Percentiles rank a stretch among this genome's conserved stretches.
Conservation (phyloP, 2,888 invertebrate species). For the Drosophila meridionalis region DNA sequence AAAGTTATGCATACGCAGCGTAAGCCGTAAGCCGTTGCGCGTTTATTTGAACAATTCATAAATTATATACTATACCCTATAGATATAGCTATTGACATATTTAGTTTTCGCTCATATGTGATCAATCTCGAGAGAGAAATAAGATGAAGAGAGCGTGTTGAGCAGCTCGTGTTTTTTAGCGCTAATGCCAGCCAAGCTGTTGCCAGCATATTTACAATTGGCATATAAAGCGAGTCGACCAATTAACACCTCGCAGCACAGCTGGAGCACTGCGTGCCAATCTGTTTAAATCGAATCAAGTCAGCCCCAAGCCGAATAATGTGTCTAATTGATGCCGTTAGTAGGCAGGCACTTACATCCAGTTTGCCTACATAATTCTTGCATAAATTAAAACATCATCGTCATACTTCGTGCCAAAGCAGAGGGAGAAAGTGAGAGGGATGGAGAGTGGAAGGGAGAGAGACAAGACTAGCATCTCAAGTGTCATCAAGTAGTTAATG, state of each 20-base stretch:
- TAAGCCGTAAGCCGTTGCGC: slow-evolving; percentile 18
- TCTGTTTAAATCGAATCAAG: slow-evolving; percentile 44
- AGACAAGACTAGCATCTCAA: neutral
- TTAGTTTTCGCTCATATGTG: slow-evolving; percentile 30
- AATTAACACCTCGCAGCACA: slow-evolving; percentile 46
- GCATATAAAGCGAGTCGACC: slow-evolving; percentile 14
- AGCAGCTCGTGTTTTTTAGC: slow-evolving; percentile 20
- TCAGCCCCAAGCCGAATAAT: slow-evolving; percentile 20
- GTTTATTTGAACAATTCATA: slow-evolving; percentile 34
- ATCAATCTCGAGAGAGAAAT: slow-evolving; percentile 2
- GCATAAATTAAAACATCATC: slow-evolving; percentile 54
- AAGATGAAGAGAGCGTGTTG: neutral
- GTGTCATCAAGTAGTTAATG: slow-evolving; percentile 25
- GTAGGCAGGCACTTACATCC: slow-evolving; percentile 16
- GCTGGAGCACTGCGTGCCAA: slow-evolving; percentile 34
- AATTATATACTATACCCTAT: slow-evolving; percentile 2
- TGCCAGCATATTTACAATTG: slow-evolving; percentile 22
- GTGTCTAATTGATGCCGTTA: slow-evolving; percentile 32
- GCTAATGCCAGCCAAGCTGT: slow-evolving; percentile 17
- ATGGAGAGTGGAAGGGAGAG: neutral
- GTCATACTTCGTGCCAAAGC: neutral
- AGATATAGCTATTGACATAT: slow-evolving; percentile 36
- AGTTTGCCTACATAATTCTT: slow-evolving; percentile 48
- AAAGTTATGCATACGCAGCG: slow-evolving; percentile 49
- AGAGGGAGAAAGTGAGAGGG: neutral